Conservation (phyloP, 2,797 vertebrate species). For the Coccyzus lansbergi region DNA sequence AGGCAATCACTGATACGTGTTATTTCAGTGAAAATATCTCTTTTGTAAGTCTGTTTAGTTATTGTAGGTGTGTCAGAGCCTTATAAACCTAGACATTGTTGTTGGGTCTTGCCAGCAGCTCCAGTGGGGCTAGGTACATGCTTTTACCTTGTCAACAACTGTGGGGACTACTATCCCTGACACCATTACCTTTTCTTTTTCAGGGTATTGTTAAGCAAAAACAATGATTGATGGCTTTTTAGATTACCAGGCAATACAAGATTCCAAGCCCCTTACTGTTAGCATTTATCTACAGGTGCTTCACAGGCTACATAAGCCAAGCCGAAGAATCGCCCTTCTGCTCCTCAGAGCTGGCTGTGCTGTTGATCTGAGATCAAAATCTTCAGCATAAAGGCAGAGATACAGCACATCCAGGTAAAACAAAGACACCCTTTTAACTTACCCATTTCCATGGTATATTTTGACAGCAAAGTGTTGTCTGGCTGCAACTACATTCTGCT, state of each 20-base stretch:
- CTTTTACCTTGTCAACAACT: slow-evolving; percentile 44
- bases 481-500: neutral
- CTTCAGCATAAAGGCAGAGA: neutral
- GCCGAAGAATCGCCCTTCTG: neutral
- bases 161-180: slow-evolving; percentile 6
- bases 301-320: neutral
- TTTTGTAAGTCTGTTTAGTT: neutral
- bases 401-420: neutral
- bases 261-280: slow-evolving; percentile 2
- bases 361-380: neutral
- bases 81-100: neutral
- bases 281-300: slow-evolving; percentile 4
- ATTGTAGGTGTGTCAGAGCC: neutral
- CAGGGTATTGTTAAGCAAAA: slow-evolving; percentile 13
- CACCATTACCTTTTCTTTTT: slow-evolving; percentile 33
- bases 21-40: neutral
- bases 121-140: neutral
- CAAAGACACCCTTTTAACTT: neutral
- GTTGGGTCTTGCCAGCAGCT: slow-evolving; percentile 11
- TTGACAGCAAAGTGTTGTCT: neutral
- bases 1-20: neutral
- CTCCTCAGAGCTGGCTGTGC: neutral
- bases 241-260: neutral
- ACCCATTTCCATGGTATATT: neutral
- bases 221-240: neutral